Evolutionary conservation across 2,888 invertebrate species (phyloP), one percentile per base, ranked within the genome.

Genomic region (Platerodrilus igneus): DNA sequence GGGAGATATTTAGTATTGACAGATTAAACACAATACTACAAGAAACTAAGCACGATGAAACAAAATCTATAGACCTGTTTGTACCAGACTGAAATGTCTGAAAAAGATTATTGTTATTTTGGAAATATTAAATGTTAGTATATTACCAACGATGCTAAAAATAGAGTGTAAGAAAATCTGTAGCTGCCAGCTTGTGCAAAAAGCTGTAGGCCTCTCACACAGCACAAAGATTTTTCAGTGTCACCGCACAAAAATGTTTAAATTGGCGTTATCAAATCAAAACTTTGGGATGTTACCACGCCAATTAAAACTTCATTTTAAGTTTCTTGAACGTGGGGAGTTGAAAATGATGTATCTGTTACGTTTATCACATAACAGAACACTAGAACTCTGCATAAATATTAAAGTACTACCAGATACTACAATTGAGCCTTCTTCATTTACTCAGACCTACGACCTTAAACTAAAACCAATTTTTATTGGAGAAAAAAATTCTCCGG

Each of bases 1-100:
- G 71, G 71, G 52, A 61, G 10, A 49, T 62, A 11, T 55, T 72
- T 23, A 48, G 60, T 37, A 62, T 73, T 8, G 60, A n/a, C n/a
- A n/a, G n/a, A n/a, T n/a, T n/a, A n/a, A n/a, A n/a, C n/a, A n/a
- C n/a, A n/a, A n/a, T n/a, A n/a, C n/a, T n/a, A n/a, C n/a, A 33
- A 20, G 42, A 50, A 29, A 45, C 61, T 9, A 38, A 51, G 32
- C 49, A 55, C 3, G 54, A 55, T 9, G 50, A 59, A 42, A 55
- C 45, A 4, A 48, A 48, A 34, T 40, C 37, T 10, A 22, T 67
- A 2, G 43, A 55, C 14, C 37, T 67, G 18, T 20, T 37, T 15
- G 37, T 66, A 14, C 68, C 68, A 5, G 64, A 64, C 18, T 32
- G 53, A 57, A 38, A 26, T 59, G 8, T 51, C 56, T 2, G 39